Percentiles rank a stretch among this genome's conserved stretches.
Conservation (phyloP, 2,888 invertebrate species). For the Chalcosyrphus nemorum region DNA sequence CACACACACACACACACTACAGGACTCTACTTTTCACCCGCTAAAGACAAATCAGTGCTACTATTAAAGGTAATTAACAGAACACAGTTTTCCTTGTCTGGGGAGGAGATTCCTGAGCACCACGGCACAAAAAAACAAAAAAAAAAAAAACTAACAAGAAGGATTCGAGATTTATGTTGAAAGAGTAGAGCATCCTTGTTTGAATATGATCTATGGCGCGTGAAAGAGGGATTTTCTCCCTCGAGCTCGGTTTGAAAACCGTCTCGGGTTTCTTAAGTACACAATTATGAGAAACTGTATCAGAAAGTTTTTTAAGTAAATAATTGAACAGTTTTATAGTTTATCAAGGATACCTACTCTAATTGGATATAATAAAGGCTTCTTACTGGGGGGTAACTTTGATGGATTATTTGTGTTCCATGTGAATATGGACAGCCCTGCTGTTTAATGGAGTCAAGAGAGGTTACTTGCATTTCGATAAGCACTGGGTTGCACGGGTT, state of each 20-base stretch:
- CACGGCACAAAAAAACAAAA: background rate
- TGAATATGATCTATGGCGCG: slow-evolving; percentile 41
- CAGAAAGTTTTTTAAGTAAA: slow-evolving; percentile 63
- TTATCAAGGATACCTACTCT: slow-evolving; percentile 43
- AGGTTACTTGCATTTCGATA: background rate
- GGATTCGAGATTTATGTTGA: slow-evolving; percentile 53
- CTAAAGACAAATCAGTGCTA: slow-evolving; percentile 71
- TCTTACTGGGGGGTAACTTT: background rate
- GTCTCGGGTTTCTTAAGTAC: slow-evolving; percentile 65
- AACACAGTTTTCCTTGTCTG: slow-evolving; percentile 62
- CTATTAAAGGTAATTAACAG: slow-evolving; percentile 73
- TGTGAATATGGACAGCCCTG: too few species aligned
- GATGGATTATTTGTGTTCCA: background rate
- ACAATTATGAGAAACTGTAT: slow-evolving; percentile 62
- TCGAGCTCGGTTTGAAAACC: slow-evolving; percentile 16
- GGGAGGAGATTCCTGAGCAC: background rate
- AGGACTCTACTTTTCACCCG: slow-evolving; percentile 40
- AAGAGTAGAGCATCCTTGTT: slow-evolving; percentile 27
- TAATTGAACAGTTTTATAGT: slow-evolving; percentile 60
- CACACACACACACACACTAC: background rate
- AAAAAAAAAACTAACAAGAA: background rate
- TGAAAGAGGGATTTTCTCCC: background rate
- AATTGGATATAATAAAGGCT: slow-evolving; percentile 14
- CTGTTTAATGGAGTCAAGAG: background rate
- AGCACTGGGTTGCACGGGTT: too few species aligned